These are phyloP conservation scores for Meleagris gallopavo DNA, from an alignment of 2,113 vertebrate genomes.

Conservation along the genomic window DNA sequence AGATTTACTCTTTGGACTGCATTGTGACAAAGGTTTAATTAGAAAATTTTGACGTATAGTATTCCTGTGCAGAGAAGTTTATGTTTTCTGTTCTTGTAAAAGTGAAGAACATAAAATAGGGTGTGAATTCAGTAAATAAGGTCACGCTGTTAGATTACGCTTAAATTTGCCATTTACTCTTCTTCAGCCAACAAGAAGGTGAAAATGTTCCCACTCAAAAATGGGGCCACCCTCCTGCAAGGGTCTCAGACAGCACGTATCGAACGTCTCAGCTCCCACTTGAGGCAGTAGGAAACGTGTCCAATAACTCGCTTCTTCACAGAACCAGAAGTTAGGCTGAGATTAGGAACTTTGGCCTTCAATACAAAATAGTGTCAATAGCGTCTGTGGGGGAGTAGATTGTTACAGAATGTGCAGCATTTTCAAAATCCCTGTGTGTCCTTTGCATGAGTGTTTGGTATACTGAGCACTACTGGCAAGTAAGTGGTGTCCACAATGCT, in stretches of 20 bases:
- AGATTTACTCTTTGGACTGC: constrained; percentile 78
- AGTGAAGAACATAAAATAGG: constrained; percentile 66
- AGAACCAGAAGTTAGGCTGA: constrained; percentile 75
- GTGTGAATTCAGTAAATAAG: constrained; percentile 69
- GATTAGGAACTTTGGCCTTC: constrained; percentile 83
- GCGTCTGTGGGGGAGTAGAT: constrained; percentile 72
- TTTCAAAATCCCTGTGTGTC: constrained; percentile 80
- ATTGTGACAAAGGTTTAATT: constrained; percentile 76
- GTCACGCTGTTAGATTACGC: constrained; percentile 74
- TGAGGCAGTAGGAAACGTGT: constrained; percentile 12
- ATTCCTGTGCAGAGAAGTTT: constrained; percentile 64
- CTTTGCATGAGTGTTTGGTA: constrained; percentile 74
- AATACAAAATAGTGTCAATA: constrained; percentile 70
- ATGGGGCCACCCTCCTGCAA: constrained; percentile 47
- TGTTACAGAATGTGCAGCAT: constrained; percentile 82
- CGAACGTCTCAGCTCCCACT: constrained; percentile 21
- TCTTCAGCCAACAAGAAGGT: constrained; percentile 60
- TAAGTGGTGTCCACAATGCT: constrained; percentile 15
- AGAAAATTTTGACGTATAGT: constrained; percentile 60
- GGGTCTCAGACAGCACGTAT: constrained; percentile 14
- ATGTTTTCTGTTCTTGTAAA: constrained; percentile 54
- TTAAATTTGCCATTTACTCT: constrained; percentile 70
- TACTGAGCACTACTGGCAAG: constrained; percentile 57
- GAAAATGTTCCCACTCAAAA: neutral
- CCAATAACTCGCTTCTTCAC: constrained; percentile 67